Base-by-base conservation (phyloP, 2,113 vertebrate species). In the Brachyhypopomus gauderio region DNA sequence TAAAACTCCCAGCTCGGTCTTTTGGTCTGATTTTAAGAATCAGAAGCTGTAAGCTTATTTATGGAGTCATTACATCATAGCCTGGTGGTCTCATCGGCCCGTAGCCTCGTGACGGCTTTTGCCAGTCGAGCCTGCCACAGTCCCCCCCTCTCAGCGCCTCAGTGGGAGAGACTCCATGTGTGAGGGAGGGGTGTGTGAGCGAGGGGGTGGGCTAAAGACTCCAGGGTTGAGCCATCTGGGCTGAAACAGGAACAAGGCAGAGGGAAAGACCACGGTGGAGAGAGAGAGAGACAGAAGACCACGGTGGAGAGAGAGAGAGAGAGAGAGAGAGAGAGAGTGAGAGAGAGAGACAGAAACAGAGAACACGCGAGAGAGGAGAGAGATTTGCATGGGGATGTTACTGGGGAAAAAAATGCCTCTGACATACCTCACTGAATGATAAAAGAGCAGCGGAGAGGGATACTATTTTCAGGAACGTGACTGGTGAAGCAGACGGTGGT, bases 221-320 rank as follows among this genome's bases (percentile, higher is more conserved):
- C 87, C 86, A 87, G 86, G 87, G 87, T 88, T 83, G 87, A 91
- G 87, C 89, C 85, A 89, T 92, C 90, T 92, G 90, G 86, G 88
- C 78, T 58, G 79, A 87, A 84, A 88, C 89, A 79, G 87, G 87
- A 89, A 87, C 84, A 90, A 86, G 81, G 84, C 84, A 76, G 82
- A 77, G 80, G 83, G 84, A 52, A 86, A 87, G 87, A 89, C 60
- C 79, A 72, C 70, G 69, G 84, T 77, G 30, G 30, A 30, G 30
- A 30, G 30, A 30, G 76, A 74, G 70, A 52, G 45, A 52, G 73
- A 76, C 75, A 59, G 70, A 83, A n/a, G n/a, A n/a, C n/a, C n/a
- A n/a, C n/a, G n/a, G n/a, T n/a, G 76, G 70, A 52, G 45, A 52
- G 73, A 76, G 77, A 59, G 70, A 83, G 73, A 82, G 75, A 74